A percentile compares a stretch with the other conserved stretches of the same genome.
Conservation (phyloP, 2,888 invertebrate species). For the Gryllus longicercus region DNA sequence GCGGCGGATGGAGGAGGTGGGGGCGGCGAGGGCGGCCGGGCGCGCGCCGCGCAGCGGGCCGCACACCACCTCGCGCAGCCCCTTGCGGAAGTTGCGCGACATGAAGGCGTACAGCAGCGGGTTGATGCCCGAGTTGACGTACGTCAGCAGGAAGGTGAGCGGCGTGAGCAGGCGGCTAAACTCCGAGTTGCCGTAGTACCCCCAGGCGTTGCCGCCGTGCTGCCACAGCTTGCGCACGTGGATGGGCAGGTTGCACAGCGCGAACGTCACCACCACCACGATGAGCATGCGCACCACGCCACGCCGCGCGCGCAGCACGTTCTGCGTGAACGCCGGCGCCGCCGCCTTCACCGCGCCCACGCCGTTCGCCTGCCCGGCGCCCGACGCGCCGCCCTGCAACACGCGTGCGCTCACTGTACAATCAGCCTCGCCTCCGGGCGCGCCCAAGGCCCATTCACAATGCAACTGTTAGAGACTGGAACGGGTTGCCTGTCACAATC, state of each 20-base stretch:
- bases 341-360: no score
- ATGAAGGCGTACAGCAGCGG: constrained; percentile 87
- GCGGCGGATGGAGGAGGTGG: constrained; percentile 46
- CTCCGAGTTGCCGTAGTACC: constrained; percentile 66
- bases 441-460: no score
- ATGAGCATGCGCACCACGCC: constrained; percentile 87
- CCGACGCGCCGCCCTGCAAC: no score
- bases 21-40: constrained; percentile 43
- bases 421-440: no score
- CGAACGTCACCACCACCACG: constrained; percentile 83
- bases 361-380: no score
- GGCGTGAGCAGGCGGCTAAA: constrained; percentile 78
- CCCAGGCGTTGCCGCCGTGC: constrained; percentile 63
- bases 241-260: constrained; percentile 83
- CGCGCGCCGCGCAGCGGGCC: constrained; percentile 51
- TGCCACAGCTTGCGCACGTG: constrained; percentile 87
- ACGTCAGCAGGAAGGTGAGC: constrained; percentile 80
- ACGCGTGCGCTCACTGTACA: no score
- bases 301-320: constrained; percentile 72
- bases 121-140: constrained; percentile 87
- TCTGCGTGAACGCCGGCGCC: constrained; percentile 57
- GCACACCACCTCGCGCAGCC: constrained; percentile 75
- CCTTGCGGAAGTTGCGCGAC: constrained; percentile 75
- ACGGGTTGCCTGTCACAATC: no score
- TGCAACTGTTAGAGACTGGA: no score